These are phyloP conservation scores for Sciurus niger DNA, from an alignment of 2,113 vertebrate genomes.

Conservation along the genomic window DNA sequence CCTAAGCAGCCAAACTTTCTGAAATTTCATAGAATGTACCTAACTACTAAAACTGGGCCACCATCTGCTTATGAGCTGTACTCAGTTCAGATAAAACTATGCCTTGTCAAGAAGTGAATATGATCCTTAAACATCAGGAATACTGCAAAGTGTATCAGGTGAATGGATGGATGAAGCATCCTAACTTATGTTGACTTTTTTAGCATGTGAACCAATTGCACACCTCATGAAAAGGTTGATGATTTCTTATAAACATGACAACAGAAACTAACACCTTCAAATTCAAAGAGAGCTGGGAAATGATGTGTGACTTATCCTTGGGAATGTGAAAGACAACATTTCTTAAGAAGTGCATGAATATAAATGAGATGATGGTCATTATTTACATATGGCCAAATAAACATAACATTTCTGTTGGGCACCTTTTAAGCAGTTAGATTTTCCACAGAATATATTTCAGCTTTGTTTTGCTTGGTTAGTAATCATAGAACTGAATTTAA, in stretches of 20 bases:
- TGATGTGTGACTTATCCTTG: conserved; percentile 48
- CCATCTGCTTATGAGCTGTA: not conserved
- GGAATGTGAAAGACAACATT: conserved; percentile 64
- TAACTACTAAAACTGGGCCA: not conserved
- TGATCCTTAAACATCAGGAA: not conserved
- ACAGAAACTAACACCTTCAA: not conserved
- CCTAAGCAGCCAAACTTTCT: not conserved
- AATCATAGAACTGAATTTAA: conserved; percentile 76
- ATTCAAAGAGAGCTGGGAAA: conserved; percentile 48
- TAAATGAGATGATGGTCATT: conserved; percentile 59
- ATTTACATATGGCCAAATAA: conserved; percentile 76
- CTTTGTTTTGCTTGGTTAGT: conserved; percentile 76
- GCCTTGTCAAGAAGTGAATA: not conserved
- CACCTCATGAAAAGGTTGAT: not conserved
- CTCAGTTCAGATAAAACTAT: not conserved
- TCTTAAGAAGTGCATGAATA: conserved; percentile 65
- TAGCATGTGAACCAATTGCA: not conserved
- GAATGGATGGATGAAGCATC: not conserved
- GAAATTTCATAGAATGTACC: not conserved
- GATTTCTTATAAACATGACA: conserved; percentile 14
- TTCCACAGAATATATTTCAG: conserved; percentile 65
- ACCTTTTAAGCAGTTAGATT: conserved; percentile 62
- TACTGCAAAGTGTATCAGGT: not conserved
- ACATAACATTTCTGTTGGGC: conserved; percentile 24
- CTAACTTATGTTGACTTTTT: not conserved